phyloP scores from a whole-genome alignment of 2,888 invertebrate species.

The Adelognathus sp. region DNA sequence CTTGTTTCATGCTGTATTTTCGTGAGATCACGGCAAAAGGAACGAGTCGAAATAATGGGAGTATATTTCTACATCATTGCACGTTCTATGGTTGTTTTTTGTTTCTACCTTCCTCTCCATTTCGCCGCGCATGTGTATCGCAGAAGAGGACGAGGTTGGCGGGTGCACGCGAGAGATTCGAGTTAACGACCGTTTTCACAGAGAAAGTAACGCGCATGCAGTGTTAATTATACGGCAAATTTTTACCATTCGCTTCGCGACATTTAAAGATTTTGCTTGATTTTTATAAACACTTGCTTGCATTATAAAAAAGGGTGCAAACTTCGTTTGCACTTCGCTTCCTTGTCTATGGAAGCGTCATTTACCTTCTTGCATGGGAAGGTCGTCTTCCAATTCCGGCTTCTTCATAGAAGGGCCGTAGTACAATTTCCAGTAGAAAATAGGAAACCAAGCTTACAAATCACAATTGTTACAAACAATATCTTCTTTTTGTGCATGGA shows the following conservation, averaged over 20 bases:
- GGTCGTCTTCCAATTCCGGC: too few species aligned
- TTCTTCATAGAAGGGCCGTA: too few species aligned
- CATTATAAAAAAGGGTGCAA: too few species aligned
- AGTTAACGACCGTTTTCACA: neutral
- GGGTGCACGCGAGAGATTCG: neutral
- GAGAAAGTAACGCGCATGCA: neutral
- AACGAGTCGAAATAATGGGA: slow-evolving; percentile 4
- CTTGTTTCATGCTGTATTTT: neutral
- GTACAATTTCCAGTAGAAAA: too few species aligned
- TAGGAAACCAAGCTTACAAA: too few species aligned
- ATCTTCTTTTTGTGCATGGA: too few species aligned
- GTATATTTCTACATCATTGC: neutral
- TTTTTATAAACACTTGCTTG: too few species aligned
- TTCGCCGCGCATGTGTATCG: neutral
- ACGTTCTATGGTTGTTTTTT: neutral
- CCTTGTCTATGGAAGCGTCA: too few species aligned
- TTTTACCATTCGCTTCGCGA: neutral
- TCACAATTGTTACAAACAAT: too few species aligned
- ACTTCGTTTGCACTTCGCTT: too few species aligned
- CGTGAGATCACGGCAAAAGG: neutral
- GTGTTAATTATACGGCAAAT: neutral
- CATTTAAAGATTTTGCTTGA: neutral
- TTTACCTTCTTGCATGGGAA: too few species aligned
- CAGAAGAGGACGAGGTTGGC: neutral
- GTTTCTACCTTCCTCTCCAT: neutral